Percentiles rank a stretch among this genome's conserved stretches.
Evolutionary conservation across 2,888 invertebrate species (phyloP).

Genomic region (Drosophila pseudotakahashii): DNA sequence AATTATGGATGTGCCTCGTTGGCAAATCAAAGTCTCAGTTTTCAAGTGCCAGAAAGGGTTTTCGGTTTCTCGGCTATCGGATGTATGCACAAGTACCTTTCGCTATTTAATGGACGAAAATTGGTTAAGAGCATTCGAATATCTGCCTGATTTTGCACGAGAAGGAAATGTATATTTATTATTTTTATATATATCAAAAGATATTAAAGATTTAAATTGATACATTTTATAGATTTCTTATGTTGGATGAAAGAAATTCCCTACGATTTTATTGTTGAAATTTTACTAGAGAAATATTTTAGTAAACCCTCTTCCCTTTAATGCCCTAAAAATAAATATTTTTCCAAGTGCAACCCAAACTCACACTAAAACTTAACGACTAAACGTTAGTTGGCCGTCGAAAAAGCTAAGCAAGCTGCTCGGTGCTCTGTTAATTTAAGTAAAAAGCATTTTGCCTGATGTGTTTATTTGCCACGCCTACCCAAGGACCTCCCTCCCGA

Average conservation of each 20-base stretch:
- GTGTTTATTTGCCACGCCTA: constrained; percentile 79
- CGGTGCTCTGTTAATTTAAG: constrained; percentile 73
- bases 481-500: constrained; percentile 5
- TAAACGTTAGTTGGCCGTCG: constrained; percentile 57
- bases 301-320: too few species aligned
- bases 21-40: constrained; percentile 23
- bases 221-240: too few species aligned
- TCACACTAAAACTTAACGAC: constrained; percentile 60
- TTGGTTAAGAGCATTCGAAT: constrained; percentile 54
- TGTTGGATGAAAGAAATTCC: too few species aligned
- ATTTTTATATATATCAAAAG: background rate
- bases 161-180: background rate
- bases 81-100: background rate
- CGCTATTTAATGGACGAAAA: background rate
- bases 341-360: constrained; percentile 5
- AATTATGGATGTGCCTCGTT: constrained; percentile 33
- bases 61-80: background rate
- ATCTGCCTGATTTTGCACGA: constrained; percentile 9
- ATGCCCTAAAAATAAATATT: background rate
- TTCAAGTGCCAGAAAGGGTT: constrained; percentile 4
- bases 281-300: too few species aligned
- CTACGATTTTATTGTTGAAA: too few species aligned
- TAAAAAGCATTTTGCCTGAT: constrained; percentile 78
- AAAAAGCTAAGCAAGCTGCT: constrained; percentile 68
- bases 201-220: too few species aligned